Evolutionary conservation across 2,797 vertebrate species (phyloP).

Genomic region (Lates japonicus): DNA sequence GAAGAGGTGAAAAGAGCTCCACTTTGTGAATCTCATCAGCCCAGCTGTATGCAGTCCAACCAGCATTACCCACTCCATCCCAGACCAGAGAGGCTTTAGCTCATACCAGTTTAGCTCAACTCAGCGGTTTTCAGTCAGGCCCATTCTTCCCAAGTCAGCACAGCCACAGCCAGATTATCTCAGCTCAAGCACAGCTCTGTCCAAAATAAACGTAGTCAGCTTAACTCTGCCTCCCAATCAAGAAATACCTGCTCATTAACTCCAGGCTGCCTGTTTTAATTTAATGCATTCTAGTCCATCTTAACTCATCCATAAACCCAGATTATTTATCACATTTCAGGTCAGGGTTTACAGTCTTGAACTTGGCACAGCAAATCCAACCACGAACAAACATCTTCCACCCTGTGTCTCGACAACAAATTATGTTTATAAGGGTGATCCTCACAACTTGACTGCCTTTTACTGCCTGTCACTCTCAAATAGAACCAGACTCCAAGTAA

Average conservation of each 20-base stretch:
- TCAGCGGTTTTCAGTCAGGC: slow-evolving; percentile 38
- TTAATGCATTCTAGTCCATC: neutral
- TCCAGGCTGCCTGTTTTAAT: neutral
- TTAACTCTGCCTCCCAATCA: slow-evolving; percentile 16
- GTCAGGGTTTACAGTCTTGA: slow-evolving; percentile 45
- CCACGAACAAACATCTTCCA: slow-evolving; percentile 53
- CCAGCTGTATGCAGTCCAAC: slow-evolving; percentile 28
- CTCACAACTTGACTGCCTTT: slow-evolving; percentile 57
- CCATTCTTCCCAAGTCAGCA: slow-evolving; percentile 48
- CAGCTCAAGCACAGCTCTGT: slow-evolving; percentile 40
- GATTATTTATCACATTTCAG: slow-evolving; percentile 37
- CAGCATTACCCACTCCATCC: slow-evolving; percentile 36
- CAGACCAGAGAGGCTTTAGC: slow-evolving; percentile 38
- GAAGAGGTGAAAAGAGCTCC: slow-evolving; percentile 56
- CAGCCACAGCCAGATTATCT: slow-evolving; percentile 45
- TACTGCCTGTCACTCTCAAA: slow-evolving; percentile 66
- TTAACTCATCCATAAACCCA: slow-evolving; percentile 7
- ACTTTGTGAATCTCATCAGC: slow-evolving; percentile 70
- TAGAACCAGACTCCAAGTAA: slow-evolving; percentile 57
- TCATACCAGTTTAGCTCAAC: slow-evolving; percentile 47
- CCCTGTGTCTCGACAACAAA: slow-evolving; percentile 58
- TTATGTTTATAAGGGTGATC: slow-evolving; percentile 67
- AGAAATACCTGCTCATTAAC: slow-evolving; percentile 21
- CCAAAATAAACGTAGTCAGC: slow-evolving; percentile 42
- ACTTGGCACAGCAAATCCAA: slow-evolving; percentile 31